Evolutionary conservation across 2,113 vertebrate genomes (phyloP).

Genomic region (Tragelaphus strepsiceros): DNA sequence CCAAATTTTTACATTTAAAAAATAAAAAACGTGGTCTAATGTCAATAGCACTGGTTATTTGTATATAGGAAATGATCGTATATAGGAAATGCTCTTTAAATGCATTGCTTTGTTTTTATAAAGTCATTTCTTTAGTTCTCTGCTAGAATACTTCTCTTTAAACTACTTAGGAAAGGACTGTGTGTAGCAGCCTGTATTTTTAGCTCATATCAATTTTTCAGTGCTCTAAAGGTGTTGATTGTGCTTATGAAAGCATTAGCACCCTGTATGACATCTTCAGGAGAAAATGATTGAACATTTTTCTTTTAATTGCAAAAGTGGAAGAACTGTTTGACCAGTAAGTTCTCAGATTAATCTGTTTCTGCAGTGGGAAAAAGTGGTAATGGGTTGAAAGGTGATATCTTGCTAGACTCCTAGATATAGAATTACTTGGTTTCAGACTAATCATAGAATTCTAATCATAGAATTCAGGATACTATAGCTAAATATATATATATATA

Average conservation of each 20-base stretch:
- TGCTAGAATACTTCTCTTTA: background rate
- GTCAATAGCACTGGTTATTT: background rate
- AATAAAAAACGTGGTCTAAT: background rate
- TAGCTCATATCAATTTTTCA: conserved; percentile 46
- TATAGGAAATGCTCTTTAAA: background rate
- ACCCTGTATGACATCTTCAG: conserved; percentile 66
- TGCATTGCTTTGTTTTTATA: background rate
- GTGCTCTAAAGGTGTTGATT: conserved; percentile 66
- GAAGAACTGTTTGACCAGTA: conserved; percentile 57
- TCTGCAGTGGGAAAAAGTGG: conserved; percentile 33
- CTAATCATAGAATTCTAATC: conserved; percentile 5
- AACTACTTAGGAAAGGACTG: background rate
- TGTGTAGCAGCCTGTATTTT: background rate
- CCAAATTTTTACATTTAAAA: conserved; percentile 12
- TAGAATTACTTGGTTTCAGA: conserved; percentile 25
- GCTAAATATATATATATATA: background rate
- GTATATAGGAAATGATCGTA: background rate
- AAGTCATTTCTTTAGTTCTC: background rate
- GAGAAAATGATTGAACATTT: conserved; percentile 46
- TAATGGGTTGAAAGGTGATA: conserved; percentile 49
- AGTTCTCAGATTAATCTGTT: conserved; percentile 63
- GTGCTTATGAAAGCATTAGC: conserved; percentile 53
- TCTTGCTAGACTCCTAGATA: conserved; percentile 20
- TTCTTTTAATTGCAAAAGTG: conserved; percentile 46
- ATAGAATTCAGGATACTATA: background rate